These are phyloP conservation scores for Macrosteles quadrilineatus DNA, from an alignment of 1,140 invertebrate genomes.

Conservation along the genomic window DNA sequence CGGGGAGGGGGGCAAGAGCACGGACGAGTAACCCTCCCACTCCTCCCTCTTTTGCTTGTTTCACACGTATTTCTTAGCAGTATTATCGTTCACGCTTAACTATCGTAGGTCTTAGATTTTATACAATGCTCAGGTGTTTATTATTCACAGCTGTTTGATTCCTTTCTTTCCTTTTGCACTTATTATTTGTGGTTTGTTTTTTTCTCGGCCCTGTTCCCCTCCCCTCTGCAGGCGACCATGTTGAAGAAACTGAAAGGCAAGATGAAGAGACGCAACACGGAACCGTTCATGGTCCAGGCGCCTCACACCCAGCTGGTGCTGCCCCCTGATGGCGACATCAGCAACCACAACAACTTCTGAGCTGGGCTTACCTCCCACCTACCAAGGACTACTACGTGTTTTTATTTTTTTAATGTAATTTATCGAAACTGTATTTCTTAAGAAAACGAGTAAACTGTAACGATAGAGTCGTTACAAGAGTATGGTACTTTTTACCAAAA, in stretches of 20 bases:
- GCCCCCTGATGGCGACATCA: conserved; percentile 8
- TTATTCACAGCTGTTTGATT: conserved; percentile 11
- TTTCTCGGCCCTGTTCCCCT: conserved; percentile 29
- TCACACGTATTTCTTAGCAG: conserved; percentile 10
- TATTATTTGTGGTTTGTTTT: conserved; percentile 38
- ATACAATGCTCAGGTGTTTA: not conserved
- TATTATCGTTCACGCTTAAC: not conserved
- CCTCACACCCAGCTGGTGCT: conserved; percentile 27
- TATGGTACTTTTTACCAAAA: conserved; percentile 41
- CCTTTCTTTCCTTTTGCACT: conserved; percentile 32
- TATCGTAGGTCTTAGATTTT: not conserved
- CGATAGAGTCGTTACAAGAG: conserved; percentile 39
- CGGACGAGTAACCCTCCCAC: conserved; percentile 55
- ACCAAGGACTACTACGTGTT: not conserved
- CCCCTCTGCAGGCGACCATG: conserved; percentile 73
- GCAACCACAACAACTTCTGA: conserved; percentile 38
- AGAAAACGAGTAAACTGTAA: conserved; percentile 39
- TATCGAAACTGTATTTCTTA: conserved; percentile 30
- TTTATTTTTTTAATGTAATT: conserved; percentile 27
- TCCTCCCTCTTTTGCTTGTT: conserved; percentile 10
- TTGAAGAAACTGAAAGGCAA: conserved; percentile 90
- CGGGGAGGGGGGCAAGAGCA: conserved; percentile 63
- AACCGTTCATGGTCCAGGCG: conserved; percentile 73
- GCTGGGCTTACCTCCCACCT: conserved; percentile 27
- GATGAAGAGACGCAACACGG: conserved; percentile 92